phyloP scores from a whole-genome alignment of 2,797 vertebrate genomes.

The Ptychadena robeensis region DNA sequence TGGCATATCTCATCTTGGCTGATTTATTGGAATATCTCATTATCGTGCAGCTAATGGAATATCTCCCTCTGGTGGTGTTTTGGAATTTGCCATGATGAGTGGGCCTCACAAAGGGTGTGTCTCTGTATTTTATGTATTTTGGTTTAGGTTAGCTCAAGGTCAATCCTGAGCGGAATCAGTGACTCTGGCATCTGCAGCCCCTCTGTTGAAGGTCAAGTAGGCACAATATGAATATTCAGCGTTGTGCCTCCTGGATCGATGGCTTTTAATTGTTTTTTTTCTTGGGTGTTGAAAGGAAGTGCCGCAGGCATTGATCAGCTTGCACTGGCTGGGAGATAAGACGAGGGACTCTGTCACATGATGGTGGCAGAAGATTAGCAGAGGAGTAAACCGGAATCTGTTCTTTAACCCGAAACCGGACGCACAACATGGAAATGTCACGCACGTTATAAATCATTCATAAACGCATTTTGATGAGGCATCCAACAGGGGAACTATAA shows the following conservation, averaged over 20 bases:
- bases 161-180: conserved; percentile 59
- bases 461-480: not conserved
- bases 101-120: too few species aligned
- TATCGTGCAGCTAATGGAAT: too few species aligned
- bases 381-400: not conserved
- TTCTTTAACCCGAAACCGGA: too few species aligned
- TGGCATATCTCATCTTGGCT: too few species aligned
- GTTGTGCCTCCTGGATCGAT: conserved; percentile 90
- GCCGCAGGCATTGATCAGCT: conserved; percentile 95
- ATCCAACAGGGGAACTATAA: not conserved
- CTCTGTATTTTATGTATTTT: too few species aligned
- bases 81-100: too few species aligned
- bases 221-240: conserved; percentile 98
- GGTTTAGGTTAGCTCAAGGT: conserved; percentile 65
- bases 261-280: conserved; percentile 99
- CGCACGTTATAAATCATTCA: conserved; percentile 21
- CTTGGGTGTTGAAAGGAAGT: conserved; percentile 95
- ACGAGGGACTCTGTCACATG: conserved; percentile 63
- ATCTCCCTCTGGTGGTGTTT: too few species aligned
- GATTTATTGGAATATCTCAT: too few species aligned
- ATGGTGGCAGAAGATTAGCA: conserved; percentile 4
- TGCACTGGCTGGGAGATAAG: conserved; percentile 71
- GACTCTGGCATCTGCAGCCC: conserved; percentile 76
- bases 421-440: not conserved
- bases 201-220: conserved; percentile 98